Conservation (phyloP, 2,888 invertebrate genomes). For the Resseliella maxima region DNA sequence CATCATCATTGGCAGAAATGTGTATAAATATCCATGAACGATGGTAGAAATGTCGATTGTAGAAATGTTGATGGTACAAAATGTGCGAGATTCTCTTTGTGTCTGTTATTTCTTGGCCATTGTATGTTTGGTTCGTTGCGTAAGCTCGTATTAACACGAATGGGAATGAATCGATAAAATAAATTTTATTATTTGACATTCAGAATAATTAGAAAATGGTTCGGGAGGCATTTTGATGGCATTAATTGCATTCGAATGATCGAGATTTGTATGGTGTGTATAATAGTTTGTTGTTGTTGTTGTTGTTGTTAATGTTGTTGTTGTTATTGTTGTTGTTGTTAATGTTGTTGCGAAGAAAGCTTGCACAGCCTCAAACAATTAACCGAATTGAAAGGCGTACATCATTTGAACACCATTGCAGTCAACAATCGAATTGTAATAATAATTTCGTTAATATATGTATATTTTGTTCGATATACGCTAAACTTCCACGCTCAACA, state of each 20-base stretch:
- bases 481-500: too few relatives aligned
- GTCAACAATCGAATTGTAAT: neutral
- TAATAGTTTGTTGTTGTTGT: too few relatives aligned
- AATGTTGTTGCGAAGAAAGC: conserved; percentile 16
- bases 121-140: neutral
- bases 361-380: neutral
- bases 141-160: too few relatives aligned
- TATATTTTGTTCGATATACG: neutral
- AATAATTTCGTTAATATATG: neutral
- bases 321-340: too few relatives aligned
- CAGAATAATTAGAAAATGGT: conserved; percentile 14
- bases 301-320: too few relatives aligned
- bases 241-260: conserved; percentile 38
- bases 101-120: too few relatives aligned
- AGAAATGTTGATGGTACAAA: too few relatives aligned
- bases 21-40: neutral
- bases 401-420: neutral
- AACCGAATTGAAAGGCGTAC: neutral
- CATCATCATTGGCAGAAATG: neutral
- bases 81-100: too few relatives aligned
- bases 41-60: too few relatives aligned
- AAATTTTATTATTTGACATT: conserved; percentile 28
- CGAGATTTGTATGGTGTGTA: neutral
- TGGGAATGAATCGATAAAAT: conserved; percentile 16
- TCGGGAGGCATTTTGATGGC: neutral